Base-by-base conservation (phyloP, 92 coral and sea anemone species). In the Montipora capitata region DNA sequence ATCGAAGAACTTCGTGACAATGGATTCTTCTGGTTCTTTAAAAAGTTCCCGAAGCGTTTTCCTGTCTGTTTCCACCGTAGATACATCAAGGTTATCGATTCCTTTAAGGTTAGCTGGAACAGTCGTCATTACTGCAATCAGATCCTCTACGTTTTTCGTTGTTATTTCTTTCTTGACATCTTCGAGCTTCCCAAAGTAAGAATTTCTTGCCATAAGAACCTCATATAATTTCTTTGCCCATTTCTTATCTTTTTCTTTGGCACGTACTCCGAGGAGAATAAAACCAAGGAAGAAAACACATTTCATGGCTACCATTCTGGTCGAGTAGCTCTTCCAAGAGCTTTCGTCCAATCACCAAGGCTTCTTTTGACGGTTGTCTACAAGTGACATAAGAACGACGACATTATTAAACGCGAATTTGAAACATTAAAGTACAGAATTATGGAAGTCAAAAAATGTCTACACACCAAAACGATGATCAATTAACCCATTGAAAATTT, bases 121-220 rank as follows among this genome's bases (percentile, higher is more conserved):
- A 2, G 16, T 35, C 45, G 3, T 51, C 38, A 83, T 12, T 1
- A 4, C 14, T n/a, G 20, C 35, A 27, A 83, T 41, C 7, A 83
- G 58, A 0, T 42, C 59, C 58, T 83, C 87, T 1, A 59, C n/a
- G 7, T 83, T 72, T 59, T 12, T 12, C 3, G 72, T 11, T 3
- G n/a, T 81, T 13, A 16, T 40, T 13, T 68, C 80, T 11, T 57
- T 63, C 57, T 72, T 73, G 5, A 80, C 40, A 14, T 65, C 62
- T 17, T 70, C 51, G 16, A 87, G 64, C 7, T 54, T 70, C 5
- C 15, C 62, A 3, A 87, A 4, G 35, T 11, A 52, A 2, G 78
- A 57, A 39, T 87, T 88, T 72, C 91, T 80, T 3, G 88, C 86
- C n/a, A 68, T 35, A 44, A 87, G 80, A 35, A 66, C 88, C 3